Percentiles rank a stretch among this genome's conserved stretches.
These are phyloP conservation scores for Tetragnatha montana DNA, from an alignment of 2,888 invertebrate species.

Conservation along the genomic window DNA sequence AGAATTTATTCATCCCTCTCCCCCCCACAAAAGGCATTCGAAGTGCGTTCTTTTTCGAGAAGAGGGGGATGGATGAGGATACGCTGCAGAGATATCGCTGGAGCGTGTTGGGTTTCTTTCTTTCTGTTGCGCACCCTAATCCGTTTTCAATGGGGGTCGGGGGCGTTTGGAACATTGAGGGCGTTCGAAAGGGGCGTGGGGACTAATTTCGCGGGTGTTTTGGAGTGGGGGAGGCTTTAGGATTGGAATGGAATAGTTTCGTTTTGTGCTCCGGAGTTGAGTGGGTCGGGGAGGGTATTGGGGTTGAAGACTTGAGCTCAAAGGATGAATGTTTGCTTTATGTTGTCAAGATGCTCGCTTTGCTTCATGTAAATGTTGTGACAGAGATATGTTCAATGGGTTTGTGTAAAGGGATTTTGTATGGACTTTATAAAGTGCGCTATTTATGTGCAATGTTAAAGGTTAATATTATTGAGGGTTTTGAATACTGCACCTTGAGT, in stretches of 20 bases:
- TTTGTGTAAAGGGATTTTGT: too few relatives aligned
- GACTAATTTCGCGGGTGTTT: slow-evolving; percentile 11
- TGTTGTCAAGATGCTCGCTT: background rate
- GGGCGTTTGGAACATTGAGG: background rate
- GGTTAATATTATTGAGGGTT: too few relatives aligned
- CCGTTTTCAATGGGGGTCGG: background rate
- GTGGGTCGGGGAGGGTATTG: background rate
- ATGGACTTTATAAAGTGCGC: too few relatives aligned
- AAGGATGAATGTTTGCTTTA: background rate
- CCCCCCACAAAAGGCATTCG: too few relatives aligned
- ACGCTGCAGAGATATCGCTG: background rate
- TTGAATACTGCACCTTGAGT: too few relatives aligned
- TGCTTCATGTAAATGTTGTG: background rate
- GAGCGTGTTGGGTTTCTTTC: slow-evolving; percentile 1
- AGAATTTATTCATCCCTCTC: too few relatives aligned
- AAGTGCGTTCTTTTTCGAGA: background rate
- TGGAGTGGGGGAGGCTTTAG: background rate
- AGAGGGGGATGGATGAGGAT: background rate
- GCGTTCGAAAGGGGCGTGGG: background rate
- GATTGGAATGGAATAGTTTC: background rate
- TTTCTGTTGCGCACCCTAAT: background rate
- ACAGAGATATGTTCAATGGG: too few relatives aligned
- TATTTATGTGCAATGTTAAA: too few relatives aligned
- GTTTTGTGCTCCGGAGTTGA: background rate
- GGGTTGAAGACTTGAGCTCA: background rate